Evolutionary conservation across 1,140 invertebrate species (phyloP), one percentile per base, ranked within the genome.

Genomic region (Trichogramma pretiosum): DNA sequence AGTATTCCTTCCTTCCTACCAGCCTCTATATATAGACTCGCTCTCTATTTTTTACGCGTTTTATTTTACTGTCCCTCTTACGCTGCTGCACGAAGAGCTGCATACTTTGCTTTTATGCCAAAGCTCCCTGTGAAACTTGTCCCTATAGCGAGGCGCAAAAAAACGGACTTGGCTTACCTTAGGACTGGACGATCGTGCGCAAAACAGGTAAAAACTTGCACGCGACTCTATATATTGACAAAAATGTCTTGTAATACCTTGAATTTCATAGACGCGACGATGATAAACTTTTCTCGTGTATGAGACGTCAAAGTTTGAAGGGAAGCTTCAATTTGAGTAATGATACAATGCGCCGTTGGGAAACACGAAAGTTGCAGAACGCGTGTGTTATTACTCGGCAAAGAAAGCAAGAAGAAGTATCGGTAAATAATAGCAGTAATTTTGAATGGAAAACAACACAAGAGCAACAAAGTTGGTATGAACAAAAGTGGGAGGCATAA

Each of bases 111-210:
- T 39, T 46, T 32, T 33, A 39, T n/a, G 13, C 28, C 8, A 13
- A 16, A 14, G 8, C 23, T 30, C 38, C 22, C 34, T 46, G 22
- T 46, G 39, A 46, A 32, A 46, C 33, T 37, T 21, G 33, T 35
- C 32, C 11, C 13, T 11, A 8, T 11, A 34, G 33, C 26, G n/a
- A 34, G 33, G 3, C 21, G 18, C 11, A 28, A 18, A 3, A 16
- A 14, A 39, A 22, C n/a, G n/a, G n/a, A n/a, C n/a, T 34, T 48
- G 30, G 41, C 38, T 48, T 48, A 48, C n/a, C n/a, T n/a, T n/a
- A 48, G 28, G 37, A 41, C 16, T 34, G 37, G 21, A 39, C 36
- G 24, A 10, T 22, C 37, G 24, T 21, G 30, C 18, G 22, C 1
- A 18, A n/a, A n/a, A n/a, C n/a, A n/a, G n/a, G n/a, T n/a, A n/a